Conservation (phyloP, 1,140 invertebrate species). For the Vanessa atalanta region DNA sequence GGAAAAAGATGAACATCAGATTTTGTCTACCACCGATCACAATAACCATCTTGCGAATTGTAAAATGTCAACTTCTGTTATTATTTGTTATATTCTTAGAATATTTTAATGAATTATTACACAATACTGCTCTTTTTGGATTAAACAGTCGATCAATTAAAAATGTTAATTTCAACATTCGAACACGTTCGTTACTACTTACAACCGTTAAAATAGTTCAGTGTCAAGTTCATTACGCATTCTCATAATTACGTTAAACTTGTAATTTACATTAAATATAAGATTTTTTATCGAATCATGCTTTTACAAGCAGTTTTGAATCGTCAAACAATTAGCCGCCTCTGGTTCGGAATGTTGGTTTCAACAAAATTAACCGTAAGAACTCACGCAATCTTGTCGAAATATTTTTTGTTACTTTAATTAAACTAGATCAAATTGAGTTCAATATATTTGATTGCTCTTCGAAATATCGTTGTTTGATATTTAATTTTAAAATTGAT, state of each 20-base stretch:
- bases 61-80: too few relatives aligned
- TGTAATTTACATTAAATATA: constrained; percentile 2
- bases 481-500: too few relatives aligned
- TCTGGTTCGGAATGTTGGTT: neutral
- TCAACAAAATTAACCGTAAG: neutral
- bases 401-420: neutral
- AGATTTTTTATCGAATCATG: neutral
- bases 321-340: neutral
- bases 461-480: too few relatives aligned
- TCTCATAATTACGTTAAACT: constrained; percentile 1
- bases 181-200: too few relatives aligned
- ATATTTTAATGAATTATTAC: too few relatives aligned
- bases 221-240: neutral
- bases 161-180: too few relatives aligned
- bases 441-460: neutral
- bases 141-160: too few relatives aligned
- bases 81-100: too few relatives aligned
- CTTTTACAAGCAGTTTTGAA: constrained; percentile 3
- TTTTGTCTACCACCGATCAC: too few relatives aligned
- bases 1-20: too few relatives aligned
- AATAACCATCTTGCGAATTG: too few relatives aligned
- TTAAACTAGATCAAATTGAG: neutral
- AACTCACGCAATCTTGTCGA: neutral
- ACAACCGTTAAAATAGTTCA: neutral
- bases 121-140: too few relatives aligned